Base-by-base conservation (phyloP, 1,140 invertebrate genomes). In the Drosophila triauraria region DNA sequence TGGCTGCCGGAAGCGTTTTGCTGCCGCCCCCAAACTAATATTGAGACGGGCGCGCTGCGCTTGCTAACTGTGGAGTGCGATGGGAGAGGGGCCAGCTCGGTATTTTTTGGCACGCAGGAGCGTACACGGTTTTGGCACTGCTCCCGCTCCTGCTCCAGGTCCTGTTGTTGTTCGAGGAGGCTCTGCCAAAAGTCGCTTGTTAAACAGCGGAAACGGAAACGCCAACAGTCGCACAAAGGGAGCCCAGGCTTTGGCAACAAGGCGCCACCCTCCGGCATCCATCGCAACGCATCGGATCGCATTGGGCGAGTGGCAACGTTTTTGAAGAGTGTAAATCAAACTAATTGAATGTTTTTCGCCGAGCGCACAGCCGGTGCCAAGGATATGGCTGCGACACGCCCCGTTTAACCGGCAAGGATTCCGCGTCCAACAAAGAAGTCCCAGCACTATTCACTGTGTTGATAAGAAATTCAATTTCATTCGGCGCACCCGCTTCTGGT, bases 171-270 rank as follows among this genome's bases (percentile, higher is more conserved):
- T 63, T 82, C 57, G 69, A 78, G 74, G 44, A 47, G 56, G 47
- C 60, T 38, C 60, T 83, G 82, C 82, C 82, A 86, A 86, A 82
- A 86, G 83, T 87, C 85, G 80, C 83, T 86, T 86, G 83, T 86
- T 86, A 87, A 86, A 86, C 83, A 86, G 83, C 83, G 83, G 83
- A 86, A 86, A 86, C 83, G 83, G 83, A 86, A 86, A 86, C 78
- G 83, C 83, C 83, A 86, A 86, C 83, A 86, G 83, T 86, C 80
- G 80, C 83, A 83, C 83, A 87, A 87, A 86, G 65, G 83, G 60
- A 87, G 53, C 78, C 58, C 56, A 58, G 63, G 58, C 43, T 42
- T 60, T 62, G 59, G 40, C 42, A 71, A 46, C 59, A 51, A n/a
- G 44, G 56, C 23, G 13, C 53, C 40, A 46, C 54, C 47, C 27